phyloP scores from a whole-genome alignment of 1,140 invertebrate species.

The Drosophila tristis region DNA sequence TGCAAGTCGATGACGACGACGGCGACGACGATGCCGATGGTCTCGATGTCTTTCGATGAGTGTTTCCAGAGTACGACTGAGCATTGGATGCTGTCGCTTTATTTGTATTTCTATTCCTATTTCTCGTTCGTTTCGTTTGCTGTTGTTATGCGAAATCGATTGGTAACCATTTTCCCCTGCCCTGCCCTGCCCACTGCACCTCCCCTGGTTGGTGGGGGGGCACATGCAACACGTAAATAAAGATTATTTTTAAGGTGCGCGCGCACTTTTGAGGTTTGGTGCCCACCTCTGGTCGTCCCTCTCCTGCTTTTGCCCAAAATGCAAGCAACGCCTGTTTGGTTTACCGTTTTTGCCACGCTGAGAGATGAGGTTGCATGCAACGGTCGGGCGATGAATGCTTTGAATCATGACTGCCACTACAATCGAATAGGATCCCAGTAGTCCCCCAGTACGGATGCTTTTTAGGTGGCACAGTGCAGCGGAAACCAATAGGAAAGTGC shows the following conservation, averaged over 20 bases:
- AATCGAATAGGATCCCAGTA: conserved; percentile 65
- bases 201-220: conserved; percentile 4
- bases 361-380: conserved; percentile 80
- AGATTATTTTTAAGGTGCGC: conserved; percentile 82
- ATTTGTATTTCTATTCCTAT: conserved; percentile 54
- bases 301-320: conserved; percentile 75
- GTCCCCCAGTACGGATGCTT: conserved; percentile 9
- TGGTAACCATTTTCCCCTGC: conserved; percentile 70
- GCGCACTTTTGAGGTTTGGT: conserved; percentile 76
- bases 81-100: conserved; percentile 49
- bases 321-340: conserved; percentile 75
- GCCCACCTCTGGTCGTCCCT: conserved; percentile 40
- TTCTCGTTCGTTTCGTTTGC: conserved; percentile 16
- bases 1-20: conserved; percentile 16
- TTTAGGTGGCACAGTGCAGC: neutral
- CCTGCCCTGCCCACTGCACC: conserved; percentile 7
- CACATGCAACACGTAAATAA: conserved; percentile 73
- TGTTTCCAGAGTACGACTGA: conserved; percentile 21
- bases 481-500: neutral
- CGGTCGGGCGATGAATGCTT: conserved; percentile 68
- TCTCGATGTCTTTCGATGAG: conserved; percentile 17
- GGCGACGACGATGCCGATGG: neutral
- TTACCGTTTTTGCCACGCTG: conserved; percentile 75
- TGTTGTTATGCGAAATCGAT: conserved; percentile 64
- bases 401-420: conserved; percentile 79